phyloP scores from a whole-genome alignment of 2,113 vertebrate genomes.

The Propithecus coquereli region DNA sequence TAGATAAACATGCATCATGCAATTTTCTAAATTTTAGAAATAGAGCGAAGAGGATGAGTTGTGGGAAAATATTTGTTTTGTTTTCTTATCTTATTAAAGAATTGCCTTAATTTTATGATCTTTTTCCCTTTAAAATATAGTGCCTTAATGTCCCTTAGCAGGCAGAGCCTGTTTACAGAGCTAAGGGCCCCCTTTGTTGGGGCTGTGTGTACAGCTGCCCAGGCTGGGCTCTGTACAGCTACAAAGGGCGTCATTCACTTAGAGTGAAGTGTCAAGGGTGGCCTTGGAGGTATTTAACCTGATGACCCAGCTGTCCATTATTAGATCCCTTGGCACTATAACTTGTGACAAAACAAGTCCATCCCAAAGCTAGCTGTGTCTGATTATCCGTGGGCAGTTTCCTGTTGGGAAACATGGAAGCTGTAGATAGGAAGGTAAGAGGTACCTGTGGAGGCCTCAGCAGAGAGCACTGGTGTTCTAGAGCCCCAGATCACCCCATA shows the following conservation, averaged over 20 bases:
- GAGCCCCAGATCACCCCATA: slow-evolving; percentile 85
- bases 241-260: neutral
- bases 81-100: neutral
- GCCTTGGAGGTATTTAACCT: neutral
- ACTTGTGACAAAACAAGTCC: neutral
- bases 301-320: neutral
- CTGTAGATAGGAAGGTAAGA: neutral
- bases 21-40: slow-evolving; percentile 9
- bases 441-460: slow-evolving; percentile 82
- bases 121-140: neutral
- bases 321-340: neutral
- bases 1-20: neutral
- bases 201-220: neutral
- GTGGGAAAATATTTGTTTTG: neutral
- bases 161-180: neutral
- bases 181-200: rapidly evolving
- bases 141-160: neutral
- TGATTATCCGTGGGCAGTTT: neutral
- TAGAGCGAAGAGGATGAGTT: neutral
- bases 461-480: slow-evolving; percentile 81
- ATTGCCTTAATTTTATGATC: neutral
- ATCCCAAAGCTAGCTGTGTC: neutral
- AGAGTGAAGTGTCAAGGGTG: neutral
- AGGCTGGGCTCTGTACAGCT: neutral
- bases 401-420: slow-evolving; percentile 44